Conservation (phyloP, 2,113 vertebrate genomes). For the Agapornis roseicollis region DNA sequence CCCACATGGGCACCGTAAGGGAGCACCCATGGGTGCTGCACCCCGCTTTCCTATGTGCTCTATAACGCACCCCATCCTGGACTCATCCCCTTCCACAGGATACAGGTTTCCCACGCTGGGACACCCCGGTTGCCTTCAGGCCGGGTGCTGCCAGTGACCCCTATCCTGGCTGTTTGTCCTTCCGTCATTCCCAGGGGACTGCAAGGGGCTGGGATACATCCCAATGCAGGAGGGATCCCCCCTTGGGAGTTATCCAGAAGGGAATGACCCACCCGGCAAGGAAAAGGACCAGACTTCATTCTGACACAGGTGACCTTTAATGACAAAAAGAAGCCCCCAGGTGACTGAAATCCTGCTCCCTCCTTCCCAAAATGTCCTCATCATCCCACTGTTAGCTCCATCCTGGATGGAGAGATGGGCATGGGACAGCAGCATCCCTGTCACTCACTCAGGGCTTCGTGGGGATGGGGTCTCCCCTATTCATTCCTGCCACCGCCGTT, state of each 20-base stretch:
- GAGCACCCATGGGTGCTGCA: not conserved
- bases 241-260: not conserved
- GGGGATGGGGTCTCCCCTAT: not conserved
- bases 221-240: accelerated
- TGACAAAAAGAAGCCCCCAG: constrained; percentile 81
- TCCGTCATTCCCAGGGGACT: not conserved
- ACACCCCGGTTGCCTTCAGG: accelerated
- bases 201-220: not conserved
- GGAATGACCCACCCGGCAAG: not conserved
- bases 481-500: not conserved
- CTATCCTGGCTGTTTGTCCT: not conserved
- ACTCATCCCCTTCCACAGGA: not conserved
- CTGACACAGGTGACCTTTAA: constrained; percentile 82
- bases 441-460: not conserved
- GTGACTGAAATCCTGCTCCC: constrained; percentile 68
- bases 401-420: not conserved
- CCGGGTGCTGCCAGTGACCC: not conserved
- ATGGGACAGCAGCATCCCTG: not conserved
- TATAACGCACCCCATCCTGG: accelerated
- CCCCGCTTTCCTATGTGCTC: not conserved
- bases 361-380: not conserved
- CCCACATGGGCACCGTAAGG: accelerated
- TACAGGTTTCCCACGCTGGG: not conserved
- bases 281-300: constrained; percentile 19
- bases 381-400: not conserved